phyloP scores from a whole-genome alignment of 2,888 invertebrate genomes.

The Clitarchus hookeri region DNA sequence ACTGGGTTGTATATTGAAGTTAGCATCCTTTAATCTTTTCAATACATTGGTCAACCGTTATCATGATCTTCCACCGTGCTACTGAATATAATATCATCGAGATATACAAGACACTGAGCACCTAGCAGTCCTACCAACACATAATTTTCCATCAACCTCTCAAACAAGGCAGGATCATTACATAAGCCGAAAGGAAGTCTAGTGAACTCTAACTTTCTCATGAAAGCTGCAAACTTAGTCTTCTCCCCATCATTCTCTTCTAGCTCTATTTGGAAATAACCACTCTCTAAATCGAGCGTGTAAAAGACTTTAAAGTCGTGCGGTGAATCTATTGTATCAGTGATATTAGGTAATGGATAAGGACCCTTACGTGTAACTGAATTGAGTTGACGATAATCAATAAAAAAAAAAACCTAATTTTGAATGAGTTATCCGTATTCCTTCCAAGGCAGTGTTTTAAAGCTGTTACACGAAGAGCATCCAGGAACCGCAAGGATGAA shows the following conservation, averaged over 20 bases:
- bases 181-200: constrained; percentile 11
- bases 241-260: neutral
- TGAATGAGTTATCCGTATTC: neutral
- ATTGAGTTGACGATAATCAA: neutral
- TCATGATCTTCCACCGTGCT: no score
- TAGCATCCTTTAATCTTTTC: neutral
- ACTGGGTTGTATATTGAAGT: constrained; percentile 25
- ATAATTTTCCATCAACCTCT: no score
- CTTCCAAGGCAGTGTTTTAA: no score
- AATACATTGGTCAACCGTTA: neutral
- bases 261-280: neutral
- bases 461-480: no score
- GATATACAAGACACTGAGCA: neutral
- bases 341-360: neutral
- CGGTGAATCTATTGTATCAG: neutral
- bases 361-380: neutral
- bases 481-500: no score
- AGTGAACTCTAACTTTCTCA: neutral
- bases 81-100: neutral
- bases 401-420: neutral
- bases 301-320: neutral
- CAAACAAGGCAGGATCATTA: neutral
- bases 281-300: neutral
- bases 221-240: neutral
- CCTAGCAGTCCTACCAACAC: neutral